These are phyloP conservation scores for Tetraneura akinire DNA, from an alignment of 1,140 invertebrate genomes.

Conservation along the genomic window DNA sequence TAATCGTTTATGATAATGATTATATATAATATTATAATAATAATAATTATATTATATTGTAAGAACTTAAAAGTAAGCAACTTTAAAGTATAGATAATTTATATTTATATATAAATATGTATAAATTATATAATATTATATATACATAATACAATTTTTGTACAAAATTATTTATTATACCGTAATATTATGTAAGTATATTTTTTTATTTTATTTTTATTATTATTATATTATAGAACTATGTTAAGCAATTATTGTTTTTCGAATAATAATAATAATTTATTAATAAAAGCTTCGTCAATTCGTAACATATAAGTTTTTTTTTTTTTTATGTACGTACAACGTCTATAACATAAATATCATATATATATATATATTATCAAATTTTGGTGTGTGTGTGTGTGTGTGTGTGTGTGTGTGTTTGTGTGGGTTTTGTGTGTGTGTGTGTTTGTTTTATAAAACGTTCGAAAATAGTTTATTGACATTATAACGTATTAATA, in stretches of 20 bases:
- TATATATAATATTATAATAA: no score
- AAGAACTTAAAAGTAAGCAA: slow-evolving; percentile 50
- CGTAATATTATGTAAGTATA: slow-evolving; percentile 14
- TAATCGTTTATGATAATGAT: slow-evolving; percentile 49
- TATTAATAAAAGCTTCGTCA: slow-evolving; percentile 10
- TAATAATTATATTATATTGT: slow-evolving; percentile 41
- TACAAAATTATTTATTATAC: slow-evolving; percentile 48
- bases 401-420: no score
- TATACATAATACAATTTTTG: slow-evolving; percentile 51
- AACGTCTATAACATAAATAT: no score
- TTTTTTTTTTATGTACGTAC: no score
- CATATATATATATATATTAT: no score
- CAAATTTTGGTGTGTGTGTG: no score
- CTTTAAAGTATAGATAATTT: slow-evolving; percentile 34
- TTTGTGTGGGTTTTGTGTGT: no score
- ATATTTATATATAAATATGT: slow-evolving; percentile 45
- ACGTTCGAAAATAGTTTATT: no score
- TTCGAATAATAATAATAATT: slow-evolving; percentile 34
- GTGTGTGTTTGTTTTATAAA: no score
- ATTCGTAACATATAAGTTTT: background rate
- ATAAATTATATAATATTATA: slow-evolving; percentile 51
- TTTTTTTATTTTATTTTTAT: no score
- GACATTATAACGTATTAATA: no score
- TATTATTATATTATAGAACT: slow-evolving; percentile 26
- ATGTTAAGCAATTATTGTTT: slow-evolving; percentile 31